Evolutionary conservation across 2,113 vertebrate species (phyloP), one percentile per base, ranked within the genome.

Genomic region (Rhea americana): DNA sequence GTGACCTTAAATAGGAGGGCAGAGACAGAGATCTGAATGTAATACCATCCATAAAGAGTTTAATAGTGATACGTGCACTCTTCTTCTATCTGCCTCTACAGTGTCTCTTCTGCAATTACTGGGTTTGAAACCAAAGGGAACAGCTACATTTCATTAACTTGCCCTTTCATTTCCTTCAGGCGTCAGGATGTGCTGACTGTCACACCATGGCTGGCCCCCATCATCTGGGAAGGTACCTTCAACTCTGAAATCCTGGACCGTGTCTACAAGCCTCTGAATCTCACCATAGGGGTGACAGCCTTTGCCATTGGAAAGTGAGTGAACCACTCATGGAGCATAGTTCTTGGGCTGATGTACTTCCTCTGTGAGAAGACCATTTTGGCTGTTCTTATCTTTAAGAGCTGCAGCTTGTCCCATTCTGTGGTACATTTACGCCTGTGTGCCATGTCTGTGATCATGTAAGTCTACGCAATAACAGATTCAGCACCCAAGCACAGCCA

Each of bases 181-280:
- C 79, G 51, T 70, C 79, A 47, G 20, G 93, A 97, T 55, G 95
- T 97, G 47, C 94, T 98, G 94, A 97, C 93, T 0, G 91, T 97
- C 79, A 98, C 98, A 0, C 94, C 98, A 0, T 98, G 98, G 98
- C 85, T 98, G 50, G 98, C 97, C 4, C 98, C 98, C 76, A 92
- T 98, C 11, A 32, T 98, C 75, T 99, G 98, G 85, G 98, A 98
- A 13, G 98, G 98, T 37, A 97, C 93, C 79, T 97, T 94, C 17
- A n/a, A 91, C n/a, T 91, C 97, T 0, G 97, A 94, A 35, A n/a
- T 92, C 35, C 95, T 97, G 67, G 97, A 95, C 71, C 93, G 73
- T 16, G 94, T 97, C 85, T 97, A 98, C 39, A 93, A 72, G 32
- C 93, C 97, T 0, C 77, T 85, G 84, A 96, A 92, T 55, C 95